Evolutionary conservation across 2,113 vertebrate genomes (phyloP).

Genomic region (Aspiorhynchus laticeps): DNA sequence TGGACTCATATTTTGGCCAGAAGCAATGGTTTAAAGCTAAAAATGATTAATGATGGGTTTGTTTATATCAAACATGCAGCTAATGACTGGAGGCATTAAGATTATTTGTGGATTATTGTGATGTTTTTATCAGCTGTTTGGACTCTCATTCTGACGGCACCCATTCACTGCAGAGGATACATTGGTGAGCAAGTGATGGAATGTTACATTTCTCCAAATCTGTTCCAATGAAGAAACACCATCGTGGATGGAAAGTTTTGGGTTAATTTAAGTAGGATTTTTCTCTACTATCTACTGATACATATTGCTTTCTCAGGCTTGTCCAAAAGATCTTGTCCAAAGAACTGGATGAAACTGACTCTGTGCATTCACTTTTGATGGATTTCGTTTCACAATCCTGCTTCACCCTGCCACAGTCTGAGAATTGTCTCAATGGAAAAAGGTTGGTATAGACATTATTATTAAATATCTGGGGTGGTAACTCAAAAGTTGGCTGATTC

Average conservation of each 20-base stretch:
- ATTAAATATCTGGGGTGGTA: background rate
- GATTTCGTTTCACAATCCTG: conserved; percentile 68
- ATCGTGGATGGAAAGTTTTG: background rate
- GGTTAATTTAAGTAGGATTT: background rate
- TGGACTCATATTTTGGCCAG: no score
- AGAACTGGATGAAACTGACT: conserved; percentile 31
- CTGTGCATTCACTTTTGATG: conserved; percentile 59
- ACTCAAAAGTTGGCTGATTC: background rate
- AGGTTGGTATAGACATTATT: conserved; percentile 57
- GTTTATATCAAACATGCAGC: background rate
- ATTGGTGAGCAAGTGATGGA: background rate
- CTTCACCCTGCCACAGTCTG: conserved; percentile 60
- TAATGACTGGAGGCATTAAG: background rate
- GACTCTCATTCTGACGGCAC: background rate
- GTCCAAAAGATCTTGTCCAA: conserved; percentile 58
- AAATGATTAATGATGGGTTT: no score
- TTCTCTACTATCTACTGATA: background rate
- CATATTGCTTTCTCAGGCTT: conserved; percentile 38
- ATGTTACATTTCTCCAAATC: background rate
- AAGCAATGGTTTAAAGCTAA: no score
- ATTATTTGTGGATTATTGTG: background rate
- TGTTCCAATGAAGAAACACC: background rate
- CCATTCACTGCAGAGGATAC: background rate
- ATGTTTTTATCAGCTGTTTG: background rate
- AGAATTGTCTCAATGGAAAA: conserved; percentile 56